These are phyloP conservation scores for Monochamus saltuarius DNA, from an alignment of 1,140 invertebrate genomes.

Conservation along the genomic window DNA sequence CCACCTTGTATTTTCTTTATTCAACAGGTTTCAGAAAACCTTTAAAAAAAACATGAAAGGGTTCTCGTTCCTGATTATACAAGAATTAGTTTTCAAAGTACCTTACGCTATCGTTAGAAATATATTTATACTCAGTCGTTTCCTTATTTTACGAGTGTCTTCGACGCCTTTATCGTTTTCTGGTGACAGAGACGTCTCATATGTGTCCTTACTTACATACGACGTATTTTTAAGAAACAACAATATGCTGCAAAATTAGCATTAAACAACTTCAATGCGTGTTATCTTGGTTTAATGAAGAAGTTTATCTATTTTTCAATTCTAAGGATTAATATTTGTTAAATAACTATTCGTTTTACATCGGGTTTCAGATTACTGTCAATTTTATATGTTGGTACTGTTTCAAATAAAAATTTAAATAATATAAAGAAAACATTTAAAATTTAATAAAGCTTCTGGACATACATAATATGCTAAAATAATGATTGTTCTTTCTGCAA, in stretches of 20 bases:
- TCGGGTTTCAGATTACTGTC: neutral
- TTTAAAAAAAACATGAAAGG: too few relatives aligned
- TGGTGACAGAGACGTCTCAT: too few relatives aligned
- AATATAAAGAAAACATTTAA: neutral
- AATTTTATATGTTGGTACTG: too few relatives aligned
- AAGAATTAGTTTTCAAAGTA: neutral
- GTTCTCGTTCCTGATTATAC: too few relatives aligned
- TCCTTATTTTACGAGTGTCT: constrained; percentile 15
- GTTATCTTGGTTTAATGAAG: neutral
- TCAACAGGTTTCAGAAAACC: too few relatives aligned
- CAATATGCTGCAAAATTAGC: constrained; percentile 7
- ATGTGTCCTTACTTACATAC: constrained; percentile 2
- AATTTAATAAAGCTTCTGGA: too few relatives aligned
- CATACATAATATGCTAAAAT: too few relatives aligned
- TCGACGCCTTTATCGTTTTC: too few relatives aligned
- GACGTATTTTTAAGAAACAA: constrained; percentile 4
- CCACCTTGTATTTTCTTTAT: too few relatives aligned
- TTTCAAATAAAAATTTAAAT: too few relatives aligned
- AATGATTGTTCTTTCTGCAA: too few relatives aligned
- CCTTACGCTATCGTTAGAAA: neutral
- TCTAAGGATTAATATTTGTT: neutral
- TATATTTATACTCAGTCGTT: constrained; percentile 1
- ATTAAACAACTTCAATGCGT: neutral
- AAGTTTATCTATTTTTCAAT: neutral
- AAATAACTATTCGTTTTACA: neutral